phyloP scores from a whole-genome alignment of 2,888 invertebrate genomes.

The Eulithis testata region DNA sequence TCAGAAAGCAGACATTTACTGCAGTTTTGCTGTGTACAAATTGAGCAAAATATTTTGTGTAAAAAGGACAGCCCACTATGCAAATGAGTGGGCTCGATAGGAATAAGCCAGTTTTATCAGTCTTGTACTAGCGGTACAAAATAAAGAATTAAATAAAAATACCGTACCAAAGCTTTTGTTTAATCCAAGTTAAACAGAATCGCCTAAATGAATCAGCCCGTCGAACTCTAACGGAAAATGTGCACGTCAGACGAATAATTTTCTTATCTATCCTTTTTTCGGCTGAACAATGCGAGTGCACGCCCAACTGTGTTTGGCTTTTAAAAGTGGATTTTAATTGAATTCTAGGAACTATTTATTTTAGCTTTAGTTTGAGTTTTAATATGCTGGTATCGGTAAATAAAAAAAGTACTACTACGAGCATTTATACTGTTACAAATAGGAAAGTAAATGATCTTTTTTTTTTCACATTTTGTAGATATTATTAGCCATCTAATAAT shows the following conservation, averaged over 20 bases:
- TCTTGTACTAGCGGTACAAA: no score
- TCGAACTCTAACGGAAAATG: constrained; percentile 54
- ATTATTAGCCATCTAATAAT: background rate
- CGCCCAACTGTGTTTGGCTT: constrained; percentile 20
- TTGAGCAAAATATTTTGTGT: no score
- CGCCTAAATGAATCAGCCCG: constrained; percentile 11
- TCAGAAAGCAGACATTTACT: no score
- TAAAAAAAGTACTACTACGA: background rate
- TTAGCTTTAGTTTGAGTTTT: constrained; percentile 7
- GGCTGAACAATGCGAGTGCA: constrained; percentile 24
- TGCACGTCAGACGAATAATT: constrained; percentile 66
- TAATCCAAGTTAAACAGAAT: background rate
- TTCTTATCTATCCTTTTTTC: constrained; percentile 53
- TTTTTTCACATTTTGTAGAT: background rate
- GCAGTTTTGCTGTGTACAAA: no score
- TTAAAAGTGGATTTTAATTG: constrained; percentile 12
- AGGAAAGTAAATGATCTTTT: background rate
- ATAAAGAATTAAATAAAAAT: no score
- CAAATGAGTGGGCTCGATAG: no score
- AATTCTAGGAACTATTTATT: constrained; percentile 10
- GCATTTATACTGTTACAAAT: no score
- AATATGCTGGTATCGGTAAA: background rate
- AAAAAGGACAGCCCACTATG: no score
- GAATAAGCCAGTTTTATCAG: no score
- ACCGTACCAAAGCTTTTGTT: no score